These are phyloP conservation scores for Silurus aristotelis DNA, from an alignment of 2,797 vertebrate genomes.

Conservation along the genomic window DNA sequence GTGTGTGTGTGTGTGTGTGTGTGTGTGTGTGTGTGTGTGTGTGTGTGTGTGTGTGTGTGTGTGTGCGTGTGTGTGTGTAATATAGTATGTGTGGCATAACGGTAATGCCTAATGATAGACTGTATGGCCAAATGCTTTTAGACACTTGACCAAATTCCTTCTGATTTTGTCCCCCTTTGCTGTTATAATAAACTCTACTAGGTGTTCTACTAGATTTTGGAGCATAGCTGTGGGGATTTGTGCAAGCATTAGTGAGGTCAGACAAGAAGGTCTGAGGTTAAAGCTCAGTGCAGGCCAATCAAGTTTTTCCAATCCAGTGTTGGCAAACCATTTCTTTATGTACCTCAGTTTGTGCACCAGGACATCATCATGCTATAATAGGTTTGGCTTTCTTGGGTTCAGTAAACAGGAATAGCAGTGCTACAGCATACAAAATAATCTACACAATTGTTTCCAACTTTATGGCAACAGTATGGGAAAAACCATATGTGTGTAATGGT, in stretches of 20 bases:
- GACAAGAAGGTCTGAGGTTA: not conserved
- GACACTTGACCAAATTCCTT: not conserved
- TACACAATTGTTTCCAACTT: not conserved
- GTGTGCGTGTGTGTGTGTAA: conserved; percentile 3
- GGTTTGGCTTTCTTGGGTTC: not conserved
- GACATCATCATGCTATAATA: not conserved
- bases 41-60: not conserved
- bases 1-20: not conserved
- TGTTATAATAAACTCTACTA: not conserved
- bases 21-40: not conserved
- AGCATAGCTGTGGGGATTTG: not conserved
- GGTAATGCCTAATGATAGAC: not conserved
- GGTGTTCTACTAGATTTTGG: not conserved
- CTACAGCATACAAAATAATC: not conserved
- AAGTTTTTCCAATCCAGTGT: not conserved
- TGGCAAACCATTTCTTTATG: not conserved
- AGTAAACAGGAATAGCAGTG: not conserved
- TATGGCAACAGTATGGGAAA: not conserved
- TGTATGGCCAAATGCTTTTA: not conserved
- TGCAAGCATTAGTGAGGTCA: not conserved
- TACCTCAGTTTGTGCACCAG: not conserved
- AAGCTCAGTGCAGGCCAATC: not conserved
- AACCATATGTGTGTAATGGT: not conserved
- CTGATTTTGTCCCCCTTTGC: not conserved
- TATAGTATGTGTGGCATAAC: not conserved